Base-by-base conservation (phyloP, 2,888 invertebrate genomes). In the Hyles lineata region DNA sequence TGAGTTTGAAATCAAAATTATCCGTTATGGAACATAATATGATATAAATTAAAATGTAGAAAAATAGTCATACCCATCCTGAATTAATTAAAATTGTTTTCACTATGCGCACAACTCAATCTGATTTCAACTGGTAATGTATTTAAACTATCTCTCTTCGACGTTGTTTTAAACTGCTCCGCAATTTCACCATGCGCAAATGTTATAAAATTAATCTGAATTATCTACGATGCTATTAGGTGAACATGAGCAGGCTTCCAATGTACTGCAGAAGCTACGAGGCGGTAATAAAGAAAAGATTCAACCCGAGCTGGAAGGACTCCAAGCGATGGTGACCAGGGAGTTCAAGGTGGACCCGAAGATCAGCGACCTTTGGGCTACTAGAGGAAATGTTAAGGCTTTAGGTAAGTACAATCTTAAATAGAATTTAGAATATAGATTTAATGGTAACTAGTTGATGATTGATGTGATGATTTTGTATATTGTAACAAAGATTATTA, bases 351-450 rank as follows among this genome's bases (percentile, higher is more conserved):
- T 84, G 1, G 84, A 86, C 6, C 89, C 92, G 3, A 89, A 79
- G 76, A 87, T 96, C 2, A 83, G 91, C n/a, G 97, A 97, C 81
- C 90, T 97, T 0, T 95, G 96, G 85, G 96, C 95, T 59, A 96
- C 96, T 8, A 95, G 95, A 71, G 96, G 97, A 1, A 96, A 97
- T 78, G 95, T 96, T 0, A 97, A 96, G 82, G 98, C 98, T 0
- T 93, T 98, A 70, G 95, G 97, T 78, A 79, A 85, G 55, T 55
- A 55, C 43, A 43, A 43, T 43, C 19, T 55, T 2, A 17, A n/a
- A 5, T 8, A 17, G 50, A 60, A 23, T 25, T 15, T 0, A 7
- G 17, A 60, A 6, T 60, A 25, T 0, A 23, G 11, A 23, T 59
- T 59, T 58, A 9, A 58, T 58, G 8, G 58, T 58, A n/a, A 55